These are phyloP conservation scores for Neoitamus cyanurus DNA, from an alignment of 2,888 invertebrate species.

Conservation along the genomic window DNA sequence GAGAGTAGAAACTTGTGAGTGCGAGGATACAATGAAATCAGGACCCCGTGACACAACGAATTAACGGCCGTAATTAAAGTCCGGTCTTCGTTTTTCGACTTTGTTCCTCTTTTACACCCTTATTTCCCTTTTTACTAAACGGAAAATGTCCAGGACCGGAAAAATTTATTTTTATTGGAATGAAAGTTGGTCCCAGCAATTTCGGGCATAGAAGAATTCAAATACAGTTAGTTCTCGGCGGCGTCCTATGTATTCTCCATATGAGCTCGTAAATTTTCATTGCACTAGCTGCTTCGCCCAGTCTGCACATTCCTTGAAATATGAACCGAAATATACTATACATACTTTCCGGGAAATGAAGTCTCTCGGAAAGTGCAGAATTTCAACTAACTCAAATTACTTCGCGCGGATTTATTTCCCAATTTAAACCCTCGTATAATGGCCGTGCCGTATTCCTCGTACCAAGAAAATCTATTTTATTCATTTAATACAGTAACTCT, in stretches of 20 bases:
- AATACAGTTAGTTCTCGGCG: neutral
- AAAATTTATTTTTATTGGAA: conserved; percentile 51
- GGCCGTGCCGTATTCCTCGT: neutral
- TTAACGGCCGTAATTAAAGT: conserved; percentile 50
- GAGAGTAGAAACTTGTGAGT: conserved; percentile 29
- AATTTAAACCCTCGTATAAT: neutral
- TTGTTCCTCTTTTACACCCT: neutral
- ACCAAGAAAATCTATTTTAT: neutral
- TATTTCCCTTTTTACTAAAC: conserved; percentile 5
- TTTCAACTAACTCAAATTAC: neutral
- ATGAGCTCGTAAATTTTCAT: conserved; percentile 31
- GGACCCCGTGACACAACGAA: conserved; percentile 49
- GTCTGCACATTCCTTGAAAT: neutral
- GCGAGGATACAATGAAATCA: conserved; percentile 47
- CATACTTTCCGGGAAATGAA: conserved; percentile 2
- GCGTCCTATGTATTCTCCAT: conserved; percentile 9
- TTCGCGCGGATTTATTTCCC: neutral
- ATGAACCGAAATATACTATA: neutral
- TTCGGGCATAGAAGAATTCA: conserved; percentile 7
- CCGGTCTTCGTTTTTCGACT: conserved; percentile 25
- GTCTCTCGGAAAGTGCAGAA: neutral
- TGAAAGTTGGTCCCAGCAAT: conserved; percentile 34
- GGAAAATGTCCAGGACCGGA: conserved; percentile 45
- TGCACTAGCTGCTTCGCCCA: neutral
- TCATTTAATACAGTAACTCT: neutral